These are phyloP conservation scores for Dynastes maya DNA, from an alignment of 2,888 invertebrate genomes.

Conservation along the genomic window DNA sequence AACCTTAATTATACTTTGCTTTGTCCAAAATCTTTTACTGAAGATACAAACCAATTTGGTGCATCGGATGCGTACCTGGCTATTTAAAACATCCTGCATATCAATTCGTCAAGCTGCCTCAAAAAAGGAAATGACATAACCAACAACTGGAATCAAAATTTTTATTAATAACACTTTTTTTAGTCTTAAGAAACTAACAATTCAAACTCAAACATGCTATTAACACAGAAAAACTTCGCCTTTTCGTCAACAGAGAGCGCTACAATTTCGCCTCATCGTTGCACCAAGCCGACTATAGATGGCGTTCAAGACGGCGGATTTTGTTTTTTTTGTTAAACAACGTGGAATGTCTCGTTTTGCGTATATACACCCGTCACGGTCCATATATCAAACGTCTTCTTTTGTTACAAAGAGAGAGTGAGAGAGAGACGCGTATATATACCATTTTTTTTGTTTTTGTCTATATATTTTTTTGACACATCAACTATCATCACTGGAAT, in stretches of 20 bases:
- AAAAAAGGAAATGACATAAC: too few species aligned
- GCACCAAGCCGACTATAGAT: constrained; percentile 24
- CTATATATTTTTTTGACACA: constrained; percentile 22
- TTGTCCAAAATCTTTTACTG: too few species aligned
- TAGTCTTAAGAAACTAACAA: too few species aligned
- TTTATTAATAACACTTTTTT: background rate
- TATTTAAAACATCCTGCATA: too few species aligned
- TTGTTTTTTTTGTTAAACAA: constrained; percentile 47
- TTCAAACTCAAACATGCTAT: background rate
- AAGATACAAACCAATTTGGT: too few species aligned
- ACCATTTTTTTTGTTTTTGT: constrained; percentile 47
- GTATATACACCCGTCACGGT: constrained; percentile 54
- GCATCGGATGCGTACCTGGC: too few species aligned
- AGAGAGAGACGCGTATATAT: background rate
- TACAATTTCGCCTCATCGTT: background rate
- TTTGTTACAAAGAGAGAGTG: too few species aligned
- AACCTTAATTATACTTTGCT: too few species aligned
- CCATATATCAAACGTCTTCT: background rate
- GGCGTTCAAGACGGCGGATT: constrained; percentile 69
- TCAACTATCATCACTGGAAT: constrained; percentile 47
- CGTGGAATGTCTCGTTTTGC: constrained; percentile 67
- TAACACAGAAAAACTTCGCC: background rate
- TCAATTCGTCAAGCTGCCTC: too few species aligned
- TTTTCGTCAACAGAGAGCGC: too few species aligned
- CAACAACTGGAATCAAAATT: background rate